Evolutionary conservation across 2,797 vertebrate species (phyloP), one percentile per base, ranked within the genome.

Genomic region (Tinamus major): DNA sequence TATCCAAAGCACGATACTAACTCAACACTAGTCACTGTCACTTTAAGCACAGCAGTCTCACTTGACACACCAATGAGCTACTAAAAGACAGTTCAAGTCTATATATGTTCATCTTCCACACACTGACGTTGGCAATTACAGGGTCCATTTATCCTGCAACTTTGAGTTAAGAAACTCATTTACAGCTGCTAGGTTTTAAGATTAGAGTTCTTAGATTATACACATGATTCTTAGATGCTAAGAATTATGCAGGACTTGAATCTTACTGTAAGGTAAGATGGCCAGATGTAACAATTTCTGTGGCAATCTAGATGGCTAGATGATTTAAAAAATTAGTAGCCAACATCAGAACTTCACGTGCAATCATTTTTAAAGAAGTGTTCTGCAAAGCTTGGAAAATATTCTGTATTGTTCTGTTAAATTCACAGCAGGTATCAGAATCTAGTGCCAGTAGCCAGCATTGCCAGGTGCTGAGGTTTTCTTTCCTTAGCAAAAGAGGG

Each of bases 11-110:
- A 29, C 27, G 41, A 49, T 1, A 62, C 5, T 37, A 46, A 61
- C 37, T 79, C 49, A 37, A 71, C 6, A 62, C 16, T 39, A 48
- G 44, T 27, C 39, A 74, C 17, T 48, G 20, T 35, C 56, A 24
- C 37, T 89, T 76, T 82, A 92, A 82, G 56, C 27, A 81, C 4
- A 61, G 17, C 42, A 74, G 9, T 79, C 46, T 69, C 49, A 72
- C 31, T 17, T 69, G 71, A 37, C 26, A 70, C 15, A 67, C 8
- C 19, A 48, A 68, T 64, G 26, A 82, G 39, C 27, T 63, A 15
- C 64, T 71, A 26, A 63, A 67, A 70, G 51, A 44, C 39, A 35
- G 15, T 16, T 79, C n/a, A 86, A 64, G 80, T 33, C 16, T 26
- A 27, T 17, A 15, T 8, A 1, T 1, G 2, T 42, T 9, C 69